Evolutionary conservation across 2,113 vertebrate genomes (phyloP).

Genomic region (Callopanchax toddi): DNA sequence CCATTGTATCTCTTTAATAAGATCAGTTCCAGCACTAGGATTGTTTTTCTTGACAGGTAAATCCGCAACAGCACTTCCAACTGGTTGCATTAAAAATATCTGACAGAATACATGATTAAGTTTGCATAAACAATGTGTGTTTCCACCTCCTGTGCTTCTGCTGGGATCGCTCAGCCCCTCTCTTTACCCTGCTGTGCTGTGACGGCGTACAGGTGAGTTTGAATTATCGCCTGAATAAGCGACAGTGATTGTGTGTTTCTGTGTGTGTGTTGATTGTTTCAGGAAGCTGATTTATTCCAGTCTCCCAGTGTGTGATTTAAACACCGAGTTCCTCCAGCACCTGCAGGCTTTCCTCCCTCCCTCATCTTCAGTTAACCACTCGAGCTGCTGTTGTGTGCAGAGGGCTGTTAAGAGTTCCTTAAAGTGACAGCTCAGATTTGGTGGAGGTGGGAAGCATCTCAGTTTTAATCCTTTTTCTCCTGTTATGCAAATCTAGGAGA

Average conservation of each 20-base stretch:
- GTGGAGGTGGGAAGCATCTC: not conserved
- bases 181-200: not conserved
- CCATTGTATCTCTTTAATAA: too few relatives aligned
- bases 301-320: not conserved
- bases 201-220: not conserved
- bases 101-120: too few relatives aligned
- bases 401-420: not conserved
- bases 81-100: too few relatives aligned
- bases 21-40: too few relatives aligned
- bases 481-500: not conserved
- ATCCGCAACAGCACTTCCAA: too few relatives aligned
- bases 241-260: not conserved
- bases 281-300: conserved; percentile 4
- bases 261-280: conserved; percentile 3
- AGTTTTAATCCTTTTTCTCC: not conserved
- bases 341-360: conserved; percentile 2
- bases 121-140: not conserved
- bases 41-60: too few relatives aligned
- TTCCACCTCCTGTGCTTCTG: not conserved
- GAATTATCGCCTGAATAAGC: not conserved
- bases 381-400: not conserved
- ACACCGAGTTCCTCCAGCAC: not conserved
- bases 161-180: not conserved
- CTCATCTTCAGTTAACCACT: not conserved
- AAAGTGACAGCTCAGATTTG: not conserved